Conservation (phyloP, 2,888 invertebrate species). For the Lepidochitona cinerea region DNA sequence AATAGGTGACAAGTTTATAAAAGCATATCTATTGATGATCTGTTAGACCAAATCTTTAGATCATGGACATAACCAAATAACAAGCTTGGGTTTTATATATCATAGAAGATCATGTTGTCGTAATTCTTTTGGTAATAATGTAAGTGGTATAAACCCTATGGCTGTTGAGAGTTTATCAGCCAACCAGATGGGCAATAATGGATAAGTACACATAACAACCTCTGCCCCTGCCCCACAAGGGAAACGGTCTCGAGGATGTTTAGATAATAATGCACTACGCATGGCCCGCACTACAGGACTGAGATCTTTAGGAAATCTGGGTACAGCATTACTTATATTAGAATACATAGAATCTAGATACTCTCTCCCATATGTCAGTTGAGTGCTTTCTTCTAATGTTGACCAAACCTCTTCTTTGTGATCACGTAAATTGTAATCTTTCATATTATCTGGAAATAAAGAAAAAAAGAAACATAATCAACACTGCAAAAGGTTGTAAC, state of each 20-base stretch:
- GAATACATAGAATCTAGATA: slow-evolving; percentile 57
- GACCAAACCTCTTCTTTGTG: slow-evolving; percentile 60
- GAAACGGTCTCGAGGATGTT: slow-evolving; percentile 58
- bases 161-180: slow-evolving; percentile 53
- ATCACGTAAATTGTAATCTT: slow-evolving; percentile 41
- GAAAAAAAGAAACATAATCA: background rate
- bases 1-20: no score
- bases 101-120: no score
- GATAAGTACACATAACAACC: slow-evolving; percentile 49
- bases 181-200: slow-evolving; percentile 61
- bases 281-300: slow-evolving; percentile 63
- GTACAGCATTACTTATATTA: slow-evolving; percentile 40
- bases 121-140: slow-evolving; percentile 29
- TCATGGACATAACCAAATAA: no score
- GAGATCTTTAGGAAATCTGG: slow-evolving; percentile 53
- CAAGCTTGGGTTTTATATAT: no score
- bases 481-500: no score
- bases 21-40: no score
- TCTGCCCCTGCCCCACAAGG: slow-evolving; percentile 62
- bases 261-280: slow-evolving; percentile 62
- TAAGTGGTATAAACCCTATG: slow-evolving; percentile 47
- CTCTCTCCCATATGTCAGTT: slow-evolving; percentile 52
- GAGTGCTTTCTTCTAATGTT: slow-evolving; percentile 48
- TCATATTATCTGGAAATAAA: slow-evolving; percentile 47
- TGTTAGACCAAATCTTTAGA: no score